A percentile compares a stretch with the other conserved stretches of the same genome.
Evolutionary conservation across 2,888 invertebrate genomes (phyloP).

Genomic region (Lasius fuliginosus): DNA sequence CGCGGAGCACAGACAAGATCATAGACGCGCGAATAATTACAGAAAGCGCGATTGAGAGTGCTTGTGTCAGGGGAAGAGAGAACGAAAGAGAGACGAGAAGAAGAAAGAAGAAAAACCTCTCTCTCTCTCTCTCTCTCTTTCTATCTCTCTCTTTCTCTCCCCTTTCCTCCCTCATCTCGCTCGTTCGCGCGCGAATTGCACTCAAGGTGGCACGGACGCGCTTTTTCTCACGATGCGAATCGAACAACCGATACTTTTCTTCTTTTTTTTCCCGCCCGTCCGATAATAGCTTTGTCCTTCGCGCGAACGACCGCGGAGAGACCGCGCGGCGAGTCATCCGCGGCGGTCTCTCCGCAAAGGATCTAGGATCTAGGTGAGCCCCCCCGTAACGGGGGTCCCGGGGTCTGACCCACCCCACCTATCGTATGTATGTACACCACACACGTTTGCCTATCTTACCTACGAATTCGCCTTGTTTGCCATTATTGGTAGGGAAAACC

Average conservation of each 20-base stretch:
- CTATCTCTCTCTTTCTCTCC: constrained; percentile 18
- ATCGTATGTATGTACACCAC: neutral
- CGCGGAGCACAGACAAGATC: constrained; percentile 75
- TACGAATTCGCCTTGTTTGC: constrained; percentile 30
- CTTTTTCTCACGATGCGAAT: constrained; percentile 79
- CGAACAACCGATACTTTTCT: constrained; percentile 58
- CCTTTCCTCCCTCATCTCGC: constrained; percentile 36
- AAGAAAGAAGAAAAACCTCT: neutral
- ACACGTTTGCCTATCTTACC: constrained; percentile 9
- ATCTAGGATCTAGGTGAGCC: constrained; percentile 60
- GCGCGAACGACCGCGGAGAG: constrained; percentile 64
- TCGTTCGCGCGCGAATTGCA: constrained; percentile 59
- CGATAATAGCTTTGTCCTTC: constrained; percentile 81
- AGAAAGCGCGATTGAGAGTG: constrained; percentile 64
- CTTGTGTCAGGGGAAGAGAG: neutral
- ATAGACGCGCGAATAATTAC: constrained; percentile 68
- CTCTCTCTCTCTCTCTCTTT: constrained; percentile 40
- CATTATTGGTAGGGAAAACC: constrained; percentile 52
- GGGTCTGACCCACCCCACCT: constrained; percentile 32
- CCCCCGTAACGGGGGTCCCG: constrained; percentile 52
- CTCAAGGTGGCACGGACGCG: constrained; percentile 56
- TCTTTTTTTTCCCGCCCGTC: constrained; percentile 64
- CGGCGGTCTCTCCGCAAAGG: constrained; percentile 22
- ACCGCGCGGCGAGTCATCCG: constrained; percentile 41
- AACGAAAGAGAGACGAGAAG: constrained; percentile 24